A percentile compares a stretch with the other conserved stretches of the same genome.
These are phyloP conservation scores for Meiosimyza decipiens DNA, from an alignment of 2,888 invertebrate species.

Conservation along the genomic window DNA sequence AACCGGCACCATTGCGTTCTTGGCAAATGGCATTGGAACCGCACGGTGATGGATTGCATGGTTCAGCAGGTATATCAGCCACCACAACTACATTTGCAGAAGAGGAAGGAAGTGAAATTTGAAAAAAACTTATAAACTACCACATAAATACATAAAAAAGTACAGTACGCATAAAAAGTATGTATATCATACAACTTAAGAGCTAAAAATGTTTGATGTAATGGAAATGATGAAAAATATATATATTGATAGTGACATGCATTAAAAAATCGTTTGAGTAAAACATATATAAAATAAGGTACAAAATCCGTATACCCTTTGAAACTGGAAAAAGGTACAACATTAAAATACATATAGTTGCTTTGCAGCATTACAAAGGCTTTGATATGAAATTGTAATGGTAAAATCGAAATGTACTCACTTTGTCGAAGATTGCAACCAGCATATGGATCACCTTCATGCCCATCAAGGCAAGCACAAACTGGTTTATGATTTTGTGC, in stretches of 20 bases:
- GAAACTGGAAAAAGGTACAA: slow-evolving; percentile 30
- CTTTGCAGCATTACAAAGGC: neutral
- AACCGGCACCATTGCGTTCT: slow-evolving; percentile 82
- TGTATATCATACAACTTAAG: neutral
- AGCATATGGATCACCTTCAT: slow-evolving; percentile 83
- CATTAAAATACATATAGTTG: slow-evolving; percentile 18
- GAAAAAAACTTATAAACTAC: slow-evolving; percentile 23
- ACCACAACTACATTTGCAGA: slow-evolving; percentile 65
- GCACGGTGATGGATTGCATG: slow-evolving; percentile 87
- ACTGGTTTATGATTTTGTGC: slow-evolving; percentile 79
- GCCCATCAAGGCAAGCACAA: slow-evolving; percentile 77
- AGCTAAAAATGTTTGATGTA: neutral
- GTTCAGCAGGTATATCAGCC: slow-evolving; percentile 71
- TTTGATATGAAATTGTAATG: slow-evolving; percentile 4
- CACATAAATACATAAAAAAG: slow-evolving; percentile 36
- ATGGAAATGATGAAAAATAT: slow-evolving; percentile 4
- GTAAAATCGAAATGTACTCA: slow-evolving; percentile 65
- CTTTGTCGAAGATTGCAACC: slow-evolving; percentile 75
- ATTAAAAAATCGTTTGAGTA: slow-evolving; percentile 13
- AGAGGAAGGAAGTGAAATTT: slow-evolving; percentile 36
- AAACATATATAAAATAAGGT: slow-evolving; percentile 10
- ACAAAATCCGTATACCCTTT: slow-evolving; percentile 15
- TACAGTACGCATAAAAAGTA: too few species aligned
- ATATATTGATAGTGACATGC: slow-evolving; percentile 14
- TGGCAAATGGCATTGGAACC: slow-evolving; percentile 88